These are phyloP conservation scores for Dufourea novaeangliae DNA, from an alignment of 1,140 invertebrate genomes.

Conservation along the genomic window DNA sequence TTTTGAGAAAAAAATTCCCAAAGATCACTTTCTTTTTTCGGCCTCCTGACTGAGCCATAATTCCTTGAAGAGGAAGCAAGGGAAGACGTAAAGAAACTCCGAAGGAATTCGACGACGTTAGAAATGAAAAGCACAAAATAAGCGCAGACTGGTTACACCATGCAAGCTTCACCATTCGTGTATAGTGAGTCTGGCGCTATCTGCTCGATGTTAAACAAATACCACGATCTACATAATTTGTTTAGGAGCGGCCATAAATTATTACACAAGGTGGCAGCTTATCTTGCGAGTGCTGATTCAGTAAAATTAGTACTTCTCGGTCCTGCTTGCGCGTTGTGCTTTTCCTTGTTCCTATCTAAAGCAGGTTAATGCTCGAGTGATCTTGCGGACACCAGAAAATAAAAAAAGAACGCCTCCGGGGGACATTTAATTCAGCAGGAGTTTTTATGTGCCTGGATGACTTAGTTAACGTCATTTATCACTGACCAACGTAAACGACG, in stretches of 20 bases:
- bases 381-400: not conserved
- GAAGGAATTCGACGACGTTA: constrained; percentile 8
- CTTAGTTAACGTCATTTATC: no score
- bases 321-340: constrained; percentile 7
- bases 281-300: constrained; percentile 59
- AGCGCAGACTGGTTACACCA: not conserved
- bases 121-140: constrained; percentile 3
- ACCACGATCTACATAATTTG: constrained; percentile 65
- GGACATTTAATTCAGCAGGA: no score
- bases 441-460: no score
- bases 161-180: not conserved
- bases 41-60: no score
- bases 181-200: constrained; percentile 9
- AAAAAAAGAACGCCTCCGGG: not conserved
- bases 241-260: constrained; percentile 60
- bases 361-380: not conserved
- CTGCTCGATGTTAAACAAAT: constrained; percentile 54
- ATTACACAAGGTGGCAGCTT: constrained; percentile 46
- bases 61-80: no score
- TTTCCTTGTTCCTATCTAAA: not conserved
- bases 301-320: constrained; percentile 51
- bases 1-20: no score
- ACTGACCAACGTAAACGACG: no score
- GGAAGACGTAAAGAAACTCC: not conserved
- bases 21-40: no score